Base-by-base conservation (phyloP, 1,140 invertebrate genomes). In the Brachionus plicatilis region DNA sequence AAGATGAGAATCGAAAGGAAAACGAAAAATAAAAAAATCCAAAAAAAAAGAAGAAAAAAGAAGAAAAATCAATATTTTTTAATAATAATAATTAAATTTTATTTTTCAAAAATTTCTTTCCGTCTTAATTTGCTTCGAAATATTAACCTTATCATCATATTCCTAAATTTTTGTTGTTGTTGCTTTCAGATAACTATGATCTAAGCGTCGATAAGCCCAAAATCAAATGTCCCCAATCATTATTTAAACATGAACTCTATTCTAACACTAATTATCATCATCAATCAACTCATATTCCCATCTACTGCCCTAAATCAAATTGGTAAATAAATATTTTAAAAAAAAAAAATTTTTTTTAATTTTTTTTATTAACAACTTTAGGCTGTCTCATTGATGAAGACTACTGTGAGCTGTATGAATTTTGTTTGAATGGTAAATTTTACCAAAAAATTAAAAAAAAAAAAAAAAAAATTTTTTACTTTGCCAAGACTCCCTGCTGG, bases 81-180 rank as follows among this genome's bases (percentile, higher is more conserved):
- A 75, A 75, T 75, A 75, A 75, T 75, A 75, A 75, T 75, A 75
- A 75, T 75, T 75, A 75, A 75, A 68, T 68, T 68, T 68, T 68
- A 33, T 68, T 68, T 68, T 41, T 60, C 53, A 60, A 60, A 60
- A 68, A 68, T 33, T 68, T 68, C 33, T 37, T 68, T 68, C 66
- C 27, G 12, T 68, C 33, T 33, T 41, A 33, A 33, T 33, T 68
- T 33, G 66, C 9, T 68, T 33, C 27, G 14, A 33, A 75, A 72
- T n/a, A n/a, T 41, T n/a, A 72, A 72, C 14, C 12, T 43, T n/a
- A 75, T 17, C 14, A 20, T 5, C 17, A 27, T 68, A 27, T 29
- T 27, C 9, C 27, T 29, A 29, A 27, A 70, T 70, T 70, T 41
- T 70, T 37, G 3, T 70, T 4, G 43, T 17, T 12, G 1, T n/a